phyloP scores from a whole-genome alignment of 2,113 vertebrate species.

The Poeciliopsis occidentalis region DNA sequence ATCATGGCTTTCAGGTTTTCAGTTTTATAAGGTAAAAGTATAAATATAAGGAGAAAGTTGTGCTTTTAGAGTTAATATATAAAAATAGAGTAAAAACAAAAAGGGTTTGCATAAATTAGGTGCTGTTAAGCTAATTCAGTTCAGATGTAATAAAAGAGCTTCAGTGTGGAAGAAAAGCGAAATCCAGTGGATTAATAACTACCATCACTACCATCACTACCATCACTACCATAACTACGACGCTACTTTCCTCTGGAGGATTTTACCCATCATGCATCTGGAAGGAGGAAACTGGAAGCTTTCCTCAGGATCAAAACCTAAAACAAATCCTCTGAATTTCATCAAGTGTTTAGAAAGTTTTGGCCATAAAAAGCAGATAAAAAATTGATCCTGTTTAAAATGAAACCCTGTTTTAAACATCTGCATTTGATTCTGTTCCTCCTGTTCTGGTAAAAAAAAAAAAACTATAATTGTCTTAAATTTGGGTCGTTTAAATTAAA shows the following conservation, averaged over 20 bases:
- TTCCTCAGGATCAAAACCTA: background rate
- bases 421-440: background rate
- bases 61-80: background rate
- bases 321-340: no score
- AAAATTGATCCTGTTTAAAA: background rate
- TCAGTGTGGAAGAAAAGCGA: background rate
- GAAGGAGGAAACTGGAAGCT: background rate
- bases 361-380: background rate
- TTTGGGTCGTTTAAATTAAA: background rate
- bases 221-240: background rate
- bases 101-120: background rate
- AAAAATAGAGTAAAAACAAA: background rate
- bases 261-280: background rate
- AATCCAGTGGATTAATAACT: background rate
- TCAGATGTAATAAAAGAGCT: background rate
- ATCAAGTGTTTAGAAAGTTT: background rate
- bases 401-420: background rate
- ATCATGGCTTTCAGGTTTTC: slow-evolving; percentile 30
- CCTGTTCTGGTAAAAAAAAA: background rate
- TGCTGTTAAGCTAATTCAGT: background rate
- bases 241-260: background rate
- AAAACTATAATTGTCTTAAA: background rate
- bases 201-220: background rate
- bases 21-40: background rate
- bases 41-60: background rate